These are phyloP conservation scores for Drosophila tsacasi DNA, from an alignment of 1,140 invertebrate genomes.

Conservation along the genomic window DNA sequence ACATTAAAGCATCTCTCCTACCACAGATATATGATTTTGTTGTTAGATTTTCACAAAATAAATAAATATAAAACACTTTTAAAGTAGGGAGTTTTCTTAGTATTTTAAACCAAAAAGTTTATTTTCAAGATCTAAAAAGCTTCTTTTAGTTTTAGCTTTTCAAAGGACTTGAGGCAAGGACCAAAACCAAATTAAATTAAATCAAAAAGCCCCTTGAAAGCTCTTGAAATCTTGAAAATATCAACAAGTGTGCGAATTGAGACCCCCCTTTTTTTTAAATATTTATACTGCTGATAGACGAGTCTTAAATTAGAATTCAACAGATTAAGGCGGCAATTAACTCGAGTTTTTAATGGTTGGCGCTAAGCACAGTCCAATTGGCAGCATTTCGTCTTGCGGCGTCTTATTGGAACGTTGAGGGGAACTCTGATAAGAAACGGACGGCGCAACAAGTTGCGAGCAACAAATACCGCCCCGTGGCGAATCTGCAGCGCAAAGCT, in stretches of 20 bases:
- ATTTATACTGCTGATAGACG: slow-evolving; percentile 9
- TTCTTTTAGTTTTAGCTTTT: background rate
- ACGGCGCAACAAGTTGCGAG: slow-evolving; percentile 46
- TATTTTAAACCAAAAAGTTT: background rate
- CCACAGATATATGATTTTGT: too few species aligned
- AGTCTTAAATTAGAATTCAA: slow-evolving; percentile 20
- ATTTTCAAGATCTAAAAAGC: background rate
- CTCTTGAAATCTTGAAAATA: background rate
- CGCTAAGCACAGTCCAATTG: slow-evolving; percentile 22
- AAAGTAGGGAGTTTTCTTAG: too few species aligned
- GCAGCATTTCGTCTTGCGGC: background rate
- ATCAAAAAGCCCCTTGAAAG: background rate
- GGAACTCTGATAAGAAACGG: background rate
- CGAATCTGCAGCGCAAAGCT: slow-evolving; percentile 31
- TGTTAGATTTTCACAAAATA: too few species aligned
- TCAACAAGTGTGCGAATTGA: slow-evolving; percentile 45
- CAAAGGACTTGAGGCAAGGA: background rate
- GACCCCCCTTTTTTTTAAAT: background rate
- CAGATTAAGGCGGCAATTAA: slow-evolving; percentile 21
- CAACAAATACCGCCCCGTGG: slow-evolving; percentile 33
- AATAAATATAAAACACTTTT: too few species aligned
- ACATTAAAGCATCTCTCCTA: too few species aligned
- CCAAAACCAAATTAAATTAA: background rate
- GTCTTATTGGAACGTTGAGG: background rate
- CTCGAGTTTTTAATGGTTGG: slow-evolving; percentile 41